A percentile compares a stretch with the other conserved stretches of the same genome.
Conservation (phyloP, 1,140 invertebrate genomes). For the Pectinophora gossypiella region DNA sequence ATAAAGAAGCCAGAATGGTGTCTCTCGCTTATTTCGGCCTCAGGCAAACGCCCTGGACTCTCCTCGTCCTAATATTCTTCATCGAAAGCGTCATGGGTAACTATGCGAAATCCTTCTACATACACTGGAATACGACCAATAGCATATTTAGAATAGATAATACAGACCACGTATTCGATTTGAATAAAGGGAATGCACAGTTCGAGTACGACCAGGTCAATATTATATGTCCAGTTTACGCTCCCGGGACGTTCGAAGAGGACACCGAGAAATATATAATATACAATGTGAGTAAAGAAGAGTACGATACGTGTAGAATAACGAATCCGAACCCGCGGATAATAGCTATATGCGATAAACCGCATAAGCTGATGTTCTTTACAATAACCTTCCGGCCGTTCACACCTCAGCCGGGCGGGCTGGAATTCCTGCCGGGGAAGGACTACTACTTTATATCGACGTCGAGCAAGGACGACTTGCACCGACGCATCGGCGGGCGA, state of each 20-base stretch:
- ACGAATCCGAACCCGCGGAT: slow-evolving; percentile 94
- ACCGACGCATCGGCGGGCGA: slow-evolving; percentile 91
- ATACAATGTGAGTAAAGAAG: slow-evolving; percentile 97
- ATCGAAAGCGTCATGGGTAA: slow-evolving; percentile 88
- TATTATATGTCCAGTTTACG: slow-evolving; percentile 95
- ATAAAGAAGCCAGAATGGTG: slow-evolving; percentile 64
- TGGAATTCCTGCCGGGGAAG: slow-evolving; percentile 95
- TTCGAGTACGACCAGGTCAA: slow-evolving; percentile 97
- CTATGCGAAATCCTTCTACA: slow-evolving; percentile 88
- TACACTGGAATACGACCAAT: slow-evolving; percentile 92
- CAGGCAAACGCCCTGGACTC: slow-evolving; percentile 64
- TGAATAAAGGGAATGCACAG: slow-evolving; percentile 94
- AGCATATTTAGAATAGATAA: slow-evolving; percentile 98
- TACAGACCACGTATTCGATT: slow-evolving; percentile 97
- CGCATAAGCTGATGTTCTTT: slow-evolving; percentile 95
- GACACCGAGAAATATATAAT: slow-evolving; percentile 97
- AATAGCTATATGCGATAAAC: slow-evolving; percentile 97
- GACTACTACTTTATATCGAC: slow-evolving; percentile 98
- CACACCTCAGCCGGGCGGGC: slow-evolving; percentile 94
- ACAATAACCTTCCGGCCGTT: slow-evolving; percentile 97
- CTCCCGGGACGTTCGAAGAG: slow-evolving; percentile 90
- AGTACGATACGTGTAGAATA: slow-evolving; percentile 96
- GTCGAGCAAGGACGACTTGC: slow-evolving; percentile 92
- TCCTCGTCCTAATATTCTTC: slow-evolving; percentile 81
- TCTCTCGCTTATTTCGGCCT: slow-evolving; percentile 58